Base-by-base conservation (phyloP, 2,113 vertebrate species). In the Bombycilla garrulus region DNA sequence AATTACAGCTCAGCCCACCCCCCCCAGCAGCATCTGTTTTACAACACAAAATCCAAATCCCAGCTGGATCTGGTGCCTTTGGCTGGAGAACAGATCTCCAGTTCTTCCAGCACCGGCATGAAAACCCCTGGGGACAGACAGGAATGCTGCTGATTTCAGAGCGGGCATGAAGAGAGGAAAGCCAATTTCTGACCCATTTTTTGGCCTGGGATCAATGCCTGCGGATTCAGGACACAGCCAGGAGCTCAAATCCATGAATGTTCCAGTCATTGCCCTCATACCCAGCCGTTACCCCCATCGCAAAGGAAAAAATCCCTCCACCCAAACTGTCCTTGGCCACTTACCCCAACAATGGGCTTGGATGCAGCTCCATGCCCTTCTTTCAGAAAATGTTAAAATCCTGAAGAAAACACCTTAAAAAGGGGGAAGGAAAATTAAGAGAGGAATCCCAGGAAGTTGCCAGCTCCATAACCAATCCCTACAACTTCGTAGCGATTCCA, bases 101-200 rank as follows among this genome's bases (percentile, higher is more conserved):
- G 64, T 22, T 57, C 58, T 16, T 51, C 76, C 58, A 40, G 53
- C 64, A n/a, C 15, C 0, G 0, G 45, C 78, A 73, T 66, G 56
- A 25, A 21, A 35, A 38, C 5, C 6, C 3, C 64, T 2, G 8
- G 11, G 21, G 38, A 19, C 17, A 8, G 22, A 15, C 10, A 51
- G 53, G 9, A 40, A 40, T 14, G 15, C 5, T 14, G 53, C 65
- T 1, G 28, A 26, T 42, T 57, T 65, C 20, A 7, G 56, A 6
- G 7, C 0, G 0, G 29, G n/a, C 45, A 28, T 2, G 0, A 45
- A 23, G 28, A 79, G 2, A 40, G 42, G 10, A n/a, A 54, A 81
- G 26, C 3, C 17, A 1, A 6, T 16, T 26, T 42, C 31, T n/a
- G 12, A 53, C 31, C 60, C n/a, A 0, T 29, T 74, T 74, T 38